phyloP scores from a whole-genome alignment of 1,140 invertebrate genomes.

The Tetramorium alpestre region DNA sequence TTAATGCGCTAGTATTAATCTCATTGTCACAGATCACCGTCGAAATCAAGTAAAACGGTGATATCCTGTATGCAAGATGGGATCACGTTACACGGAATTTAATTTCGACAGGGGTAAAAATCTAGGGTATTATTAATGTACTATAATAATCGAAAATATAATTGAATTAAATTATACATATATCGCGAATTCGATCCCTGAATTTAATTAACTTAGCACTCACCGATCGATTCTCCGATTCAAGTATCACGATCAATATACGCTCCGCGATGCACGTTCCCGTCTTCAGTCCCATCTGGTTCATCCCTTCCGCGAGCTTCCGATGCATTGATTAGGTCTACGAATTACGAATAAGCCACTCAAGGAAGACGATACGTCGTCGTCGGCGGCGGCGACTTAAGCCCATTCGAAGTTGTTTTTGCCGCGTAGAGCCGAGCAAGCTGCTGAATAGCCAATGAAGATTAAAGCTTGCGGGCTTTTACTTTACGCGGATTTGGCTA shows the following conservation, averaged over 20 bases:
- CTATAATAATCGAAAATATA: not conserved
- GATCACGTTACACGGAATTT: not conserved
- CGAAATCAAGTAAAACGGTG: not conserved
- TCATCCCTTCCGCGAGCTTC: conserved; percentile 12
- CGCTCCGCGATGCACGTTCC: not conserved
- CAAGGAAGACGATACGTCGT: conserved; percentile 67
- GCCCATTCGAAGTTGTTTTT: conserved; percentile 46
- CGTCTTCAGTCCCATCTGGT: not conserved
- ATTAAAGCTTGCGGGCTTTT: conserved; percentile 17
- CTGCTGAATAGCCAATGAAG: conserved; percentile 45
- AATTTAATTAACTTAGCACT: conserved; percentile 47
- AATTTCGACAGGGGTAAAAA: not conserved
- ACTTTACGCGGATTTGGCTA: not conserved
- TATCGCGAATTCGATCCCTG: not conserved
- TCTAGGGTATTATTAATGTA: not conserved
- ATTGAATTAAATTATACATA: not conserved
- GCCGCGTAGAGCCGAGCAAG: conserved; percentile 21
- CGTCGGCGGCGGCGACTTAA: conserved; percentile 41
- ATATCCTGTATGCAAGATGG: not conserved
- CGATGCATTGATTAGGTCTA: conserved; percentile 57
- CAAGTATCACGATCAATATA: conserved; percentile 40
- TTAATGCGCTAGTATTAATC: not conserved
- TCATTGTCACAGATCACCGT: not conserved
- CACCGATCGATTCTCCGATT: conserved; percentile 33
- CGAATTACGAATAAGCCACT: conserved; percentile 70